phyloP scores from a whole-genome alignment of 2,797 vertebrate genomes.

The Anguilla obscura region DNA sequence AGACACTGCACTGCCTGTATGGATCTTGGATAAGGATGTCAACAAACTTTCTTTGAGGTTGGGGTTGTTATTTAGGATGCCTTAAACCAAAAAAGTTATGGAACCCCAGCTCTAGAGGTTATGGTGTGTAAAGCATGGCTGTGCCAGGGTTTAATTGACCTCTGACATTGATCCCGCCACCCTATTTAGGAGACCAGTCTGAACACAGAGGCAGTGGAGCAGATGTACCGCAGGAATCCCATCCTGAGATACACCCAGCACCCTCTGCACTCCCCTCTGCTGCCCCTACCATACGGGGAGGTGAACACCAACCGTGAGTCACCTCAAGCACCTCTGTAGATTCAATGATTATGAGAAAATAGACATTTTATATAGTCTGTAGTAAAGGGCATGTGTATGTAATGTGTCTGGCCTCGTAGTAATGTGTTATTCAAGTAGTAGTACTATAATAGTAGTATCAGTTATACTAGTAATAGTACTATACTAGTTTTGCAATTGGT shows the following conservation, averaged over 20 bases:
- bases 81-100: background rate
- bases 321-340: background rate
- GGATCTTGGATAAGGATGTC: too few species aligned
- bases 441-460: too few species aligned
- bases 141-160: constrained; percentile 11
- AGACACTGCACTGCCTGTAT: background rate
- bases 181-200: constrained; percentile 82
- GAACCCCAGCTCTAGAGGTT: background rate
- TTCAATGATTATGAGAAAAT: background rate
- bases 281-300: constrained; percentile 87
- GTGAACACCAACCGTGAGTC: constrained; percentile 81
- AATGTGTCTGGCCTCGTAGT: background rate
- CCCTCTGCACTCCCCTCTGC: constrained; percentile 87
- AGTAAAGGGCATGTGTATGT: background rate
- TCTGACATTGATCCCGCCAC: constrained; percentile 24
- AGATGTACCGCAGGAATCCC: constrained; percentile 89
- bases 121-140: background rate
- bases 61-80: background rate
- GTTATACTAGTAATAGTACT: too few species aligned
- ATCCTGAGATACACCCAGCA: constrained; percentile 92
- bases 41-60: background rate
- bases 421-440: background rate
- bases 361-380: background rate
- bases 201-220: constrained; percentile 88
- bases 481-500: too few species aligned